phyloP scores from a whole-genome alignment of 2,888 invertebrate genomes.

The Drosophila picticornis region DNA sequence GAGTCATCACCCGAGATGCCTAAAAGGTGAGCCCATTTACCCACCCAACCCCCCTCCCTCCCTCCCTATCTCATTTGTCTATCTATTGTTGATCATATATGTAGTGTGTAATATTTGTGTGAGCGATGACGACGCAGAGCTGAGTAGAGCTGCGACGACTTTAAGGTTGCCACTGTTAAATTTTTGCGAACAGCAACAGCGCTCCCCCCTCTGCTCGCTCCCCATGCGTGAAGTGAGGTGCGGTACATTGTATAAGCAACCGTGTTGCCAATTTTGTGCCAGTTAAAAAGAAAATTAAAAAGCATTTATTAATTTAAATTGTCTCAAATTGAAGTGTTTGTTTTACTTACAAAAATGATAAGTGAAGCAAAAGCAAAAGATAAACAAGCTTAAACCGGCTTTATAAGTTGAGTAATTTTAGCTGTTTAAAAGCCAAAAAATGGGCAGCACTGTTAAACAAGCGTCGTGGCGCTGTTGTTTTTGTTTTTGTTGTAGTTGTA shows the following conservation, averaged over 20 bases:
- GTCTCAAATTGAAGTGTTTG: not conserved
- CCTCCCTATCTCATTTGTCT: constrained; percentile 22
- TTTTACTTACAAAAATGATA: not conserved
- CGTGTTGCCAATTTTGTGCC: constrained; percentile 28
- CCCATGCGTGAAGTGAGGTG: constrained; percentile 35
- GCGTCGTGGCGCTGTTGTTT: constrained; percentile 66
- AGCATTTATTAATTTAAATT: not conserved
- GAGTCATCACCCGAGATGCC: constrained; percentile 85
- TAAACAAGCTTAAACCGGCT: not conserved
- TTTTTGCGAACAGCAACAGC: constrained; percentile 25
- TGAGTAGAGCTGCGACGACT: not conserved
- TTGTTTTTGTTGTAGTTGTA: constrained; percentile 39
- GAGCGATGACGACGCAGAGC: constrained; percentile 56
- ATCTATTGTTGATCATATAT: constrained; percentile 35
- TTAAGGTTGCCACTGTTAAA: constrained; percentile 24
- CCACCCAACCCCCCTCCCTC: not conserved
- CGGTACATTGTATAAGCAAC: constrained; percentile 61
- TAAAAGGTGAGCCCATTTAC: constrained; percentile 82
- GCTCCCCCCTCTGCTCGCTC: constrained; percentile 7
- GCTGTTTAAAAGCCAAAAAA: constrained; percentile 27
- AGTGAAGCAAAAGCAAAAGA: not conserved
- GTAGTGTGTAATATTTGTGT: constrained; percentile 34
- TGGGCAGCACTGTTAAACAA: constrained; percentile 42
- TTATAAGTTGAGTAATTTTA: not conserved
- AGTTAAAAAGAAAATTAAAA: constrained; percentile 11